Conservation (phyloP, 2,797 vertebrate genomes). For the Smutsia gigantea region DNA sequence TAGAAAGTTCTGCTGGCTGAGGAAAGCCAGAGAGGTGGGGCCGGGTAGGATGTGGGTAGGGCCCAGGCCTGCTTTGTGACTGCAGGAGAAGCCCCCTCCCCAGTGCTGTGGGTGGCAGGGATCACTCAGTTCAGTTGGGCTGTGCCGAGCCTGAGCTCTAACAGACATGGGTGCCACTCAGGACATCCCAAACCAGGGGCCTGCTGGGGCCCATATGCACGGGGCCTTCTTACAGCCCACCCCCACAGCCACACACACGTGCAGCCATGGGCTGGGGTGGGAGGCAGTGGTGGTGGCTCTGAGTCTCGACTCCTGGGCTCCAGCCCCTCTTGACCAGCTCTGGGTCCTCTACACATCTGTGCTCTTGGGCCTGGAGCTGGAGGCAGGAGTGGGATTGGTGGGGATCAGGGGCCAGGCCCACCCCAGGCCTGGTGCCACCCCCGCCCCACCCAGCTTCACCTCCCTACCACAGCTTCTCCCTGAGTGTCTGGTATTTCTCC, state of each 20-base stretch:
- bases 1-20: background rate
- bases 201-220: too few relatives aligned
- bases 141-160: background rate
- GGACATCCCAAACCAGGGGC: too few relatives aligned
- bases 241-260: background rate
- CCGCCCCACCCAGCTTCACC: conserved; percentile 69
- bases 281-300: background rate
- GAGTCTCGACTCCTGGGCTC: background rate
- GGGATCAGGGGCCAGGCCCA: background rate
- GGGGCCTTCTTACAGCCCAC: background rate
- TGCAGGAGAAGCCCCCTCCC: background rate
- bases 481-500: conserved; percentile 87
- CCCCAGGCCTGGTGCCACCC: background rate
- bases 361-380: conserved; percentile 24
- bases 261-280: background rate
- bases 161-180: too few relatives aligned
- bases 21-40: background rate
- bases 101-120: background rate
- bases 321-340: background rate
- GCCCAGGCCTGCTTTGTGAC: background rate
- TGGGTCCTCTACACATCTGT: conserved; percentile 34
- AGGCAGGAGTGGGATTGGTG: background rate
- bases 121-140: background rate
- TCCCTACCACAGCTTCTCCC: conserved; percentile 86
- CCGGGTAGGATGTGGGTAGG: background rate